A percentile compares a stretch with the other conserved stretches of the same genome.
These are phyloP conservation scores for Lepidothrix coronata DNA, from an alignment of 2,113 vertebrate species.

Conservation along the genomic window DNA sequence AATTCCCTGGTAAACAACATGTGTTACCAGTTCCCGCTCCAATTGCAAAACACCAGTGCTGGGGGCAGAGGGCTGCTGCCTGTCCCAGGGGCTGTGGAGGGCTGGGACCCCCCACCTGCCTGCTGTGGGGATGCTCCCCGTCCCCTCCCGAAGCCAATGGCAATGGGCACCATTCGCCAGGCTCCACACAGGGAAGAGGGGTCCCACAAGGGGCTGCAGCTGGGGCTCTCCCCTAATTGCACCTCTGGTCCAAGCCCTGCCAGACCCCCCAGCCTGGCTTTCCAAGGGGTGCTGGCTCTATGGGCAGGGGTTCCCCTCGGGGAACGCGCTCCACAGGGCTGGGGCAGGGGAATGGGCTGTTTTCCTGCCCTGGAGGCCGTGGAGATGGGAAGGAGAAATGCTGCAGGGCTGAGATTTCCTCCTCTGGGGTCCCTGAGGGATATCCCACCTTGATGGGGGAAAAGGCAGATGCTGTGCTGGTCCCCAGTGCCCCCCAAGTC, in stretches of 20 bases:
- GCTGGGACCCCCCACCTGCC: accelerated
- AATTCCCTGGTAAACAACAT: conserved; percentile 43
- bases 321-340: accelerated
- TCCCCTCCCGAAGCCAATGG: not conserved
- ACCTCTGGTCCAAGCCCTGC: accelerated
- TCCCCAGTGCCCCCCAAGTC: not conserved
- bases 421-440: not conserved
- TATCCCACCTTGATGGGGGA: not conserved
- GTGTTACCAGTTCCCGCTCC: not conserved
- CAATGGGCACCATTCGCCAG: accelerated
- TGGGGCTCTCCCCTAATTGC: not conserved
- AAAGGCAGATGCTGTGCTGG: not conserved
- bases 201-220: not conserved
- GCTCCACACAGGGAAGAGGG: not conserved
- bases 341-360: accelerated
- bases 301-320: not conserved
- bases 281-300: not conserved
- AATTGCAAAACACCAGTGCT: not conserved
- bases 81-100: accelerated
- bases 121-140: not conserved
- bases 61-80: not conserved
- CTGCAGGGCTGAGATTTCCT: accelerated
- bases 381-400: not conserved
- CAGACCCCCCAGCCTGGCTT: not conserved
- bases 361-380: not conserved